phyloP scores from a whole-genome alignment of 2,888 invertebrate species.

The Taphrorychus bicolor region DNA sequence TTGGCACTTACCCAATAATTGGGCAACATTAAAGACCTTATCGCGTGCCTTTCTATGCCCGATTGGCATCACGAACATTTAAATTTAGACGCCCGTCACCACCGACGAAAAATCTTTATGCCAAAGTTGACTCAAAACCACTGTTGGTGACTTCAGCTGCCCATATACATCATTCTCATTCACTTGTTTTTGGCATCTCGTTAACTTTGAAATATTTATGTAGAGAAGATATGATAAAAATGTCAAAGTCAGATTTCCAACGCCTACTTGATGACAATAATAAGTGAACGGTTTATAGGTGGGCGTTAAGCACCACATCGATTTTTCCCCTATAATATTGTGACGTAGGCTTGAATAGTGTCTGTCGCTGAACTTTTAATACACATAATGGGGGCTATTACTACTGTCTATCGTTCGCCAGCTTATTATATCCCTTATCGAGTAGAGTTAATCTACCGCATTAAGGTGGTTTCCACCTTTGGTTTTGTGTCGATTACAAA shows the following conservation, averaged over 20 bases:
- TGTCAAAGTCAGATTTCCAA: no score
- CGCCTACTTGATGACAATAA: no score
- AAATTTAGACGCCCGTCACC: constrained; percentile 8
- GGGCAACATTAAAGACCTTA: not conserved
- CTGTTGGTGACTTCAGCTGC: not conserved
- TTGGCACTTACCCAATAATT: not conserved
- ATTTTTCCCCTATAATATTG: not conserved
- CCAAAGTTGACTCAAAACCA: no score
- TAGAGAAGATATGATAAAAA: no score
- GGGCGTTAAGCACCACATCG: no score
- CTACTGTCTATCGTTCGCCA: constrained; percentile 16
- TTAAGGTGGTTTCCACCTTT: constrained; percentile 11
- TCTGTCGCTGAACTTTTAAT: constrained; percentile 20
- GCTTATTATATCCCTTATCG: constrained; percentile 10
- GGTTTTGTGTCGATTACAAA: not conserved
- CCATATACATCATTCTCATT: not conserved
- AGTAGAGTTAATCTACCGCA: constrained; percentile 4
- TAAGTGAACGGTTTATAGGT: no score
- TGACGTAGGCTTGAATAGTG: no score
- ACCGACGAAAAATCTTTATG: not conserved
- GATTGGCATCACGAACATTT: constrained; percentile 3
- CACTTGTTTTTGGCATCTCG: no score
- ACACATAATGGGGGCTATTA: constrained; percentile 27
- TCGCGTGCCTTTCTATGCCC: not conserved
- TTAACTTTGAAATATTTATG: no score